Conservation (phyloP, 2,113 vertebrate genomes). For the Otis tarda region DNA sequence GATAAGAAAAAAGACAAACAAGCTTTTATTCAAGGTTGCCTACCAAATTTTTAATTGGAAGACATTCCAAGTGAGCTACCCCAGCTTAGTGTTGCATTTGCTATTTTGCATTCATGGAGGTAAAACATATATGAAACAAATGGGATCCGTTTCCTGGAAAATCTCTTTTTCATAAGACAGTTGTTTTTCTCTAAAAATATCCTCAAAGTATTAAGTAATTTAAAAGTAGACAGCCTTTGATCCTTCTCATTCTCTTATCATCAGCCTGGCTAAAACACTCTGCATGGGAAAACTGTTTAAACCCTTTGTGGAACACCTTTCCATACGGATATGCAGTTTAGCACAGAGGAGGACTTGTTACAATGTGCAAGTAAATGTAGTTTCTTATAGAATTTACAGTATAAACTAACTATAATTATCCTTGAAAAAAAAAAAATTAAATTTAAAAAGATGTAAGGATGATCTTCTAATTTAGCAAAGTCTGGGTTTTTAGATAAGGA, state of each 20-base stretch:
- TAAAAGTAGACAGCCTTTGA: not conserved
- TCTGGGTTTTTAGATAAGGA: slow-evolving; percentile 8
- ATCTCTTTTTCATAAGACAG: not conserved
- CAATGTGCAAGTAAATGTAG: not conserved
- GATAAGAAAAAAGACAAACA: not conserved
- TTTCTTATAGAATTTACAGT: not conserved
- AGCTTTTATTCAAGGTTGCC: not conserved
- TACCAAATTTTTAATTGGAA: not conserved
- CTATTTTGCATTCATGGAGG: not conserved
- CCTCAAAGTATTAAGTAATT: not conserved
- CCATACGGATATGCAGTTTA: not conserved
- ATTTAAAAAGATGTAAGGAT: not conserved
- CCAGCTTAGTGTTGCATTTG: not conserved
- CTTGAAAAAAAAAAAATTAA: not conserved
- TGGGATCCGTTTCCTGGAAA: not conserved
- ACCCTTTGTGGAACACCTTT: not conserved
- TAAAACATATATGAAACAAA: not conserved
- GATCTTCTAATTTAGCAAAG: not conserved
- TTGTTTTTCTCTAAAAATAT: not conserved
- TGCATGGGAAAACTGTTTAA: not conserved
- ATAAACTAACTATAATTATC: slow-evolving; percentile 12
- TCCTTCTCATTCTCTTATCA: not conserved
- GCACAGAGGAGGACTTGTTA: not conserved
- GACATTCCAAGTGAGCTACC: not conserved
- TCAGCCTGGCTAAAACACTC: not conserved